Conservation (phyloP, 2,888 invertebrate species). For the Tricholauxania praeusta region DNA sequence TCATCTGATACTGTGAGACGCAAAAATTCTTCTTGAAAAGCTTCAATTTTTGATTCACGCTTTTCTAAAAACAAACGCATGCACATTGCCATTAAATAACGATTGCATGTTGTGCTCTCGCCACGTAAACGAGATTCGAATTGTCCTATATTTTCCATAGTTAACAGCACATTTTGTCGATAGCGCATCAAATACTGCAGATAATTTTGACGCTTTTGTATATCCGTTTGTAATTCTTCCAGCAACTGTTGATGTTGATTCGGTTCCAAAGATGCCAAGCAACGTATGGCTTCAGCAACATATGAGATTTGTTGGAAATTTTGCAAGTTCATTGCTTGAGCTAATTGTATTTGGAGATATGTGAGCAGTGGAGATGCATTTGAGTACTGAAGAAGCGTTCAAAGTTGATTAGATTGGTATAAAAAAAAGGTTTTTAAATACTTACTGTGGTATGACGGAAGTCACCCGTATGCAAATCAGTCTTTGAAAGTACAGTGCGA, state of each 20-base stretch:
- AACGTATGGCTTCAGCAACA: slow-evolving; percentile 85
- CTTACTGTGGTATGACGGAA: slow-evolving; percentile 72
- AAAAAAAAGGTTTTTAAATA: slow-evolving; percentile 13
- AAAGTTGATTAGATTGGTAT: not conserved
- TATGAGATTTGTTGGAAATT: slow-evolving; percentile 83
- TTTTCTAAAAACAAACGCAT: slow-evolving; percentile 85
- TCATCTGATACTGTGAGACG: slow-evolving; percentile 87
- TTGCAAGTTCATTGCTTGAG: slow-evolving; percentile 84
- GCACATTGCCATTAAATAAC: slow-evolving; percentile 81
- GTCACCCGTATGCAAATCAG: slow-evolving; percentile 81
- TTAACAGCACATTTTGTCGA: slow-evolving; percentile 82
- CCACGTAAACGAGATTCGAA: slow-evolving; percentile 73
- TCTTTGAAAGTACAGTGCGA: slow-evolving; percentile 89
- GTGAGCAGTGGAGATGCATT: slow-evolving; percentile 72
- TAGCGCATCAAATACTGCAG: slow-evolving; percentile 85
- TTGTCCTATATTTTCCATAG: slow-evolving; percentile 79
- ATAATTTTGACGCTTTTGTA: slow-evolving; percentile 82
- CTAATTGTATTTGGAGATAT: slow-evolving; percentile 80
- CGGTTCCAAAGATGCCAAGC: slow-evolving; percentile 79
- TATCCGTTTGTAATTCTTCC: slow-evolving; percentile 80
- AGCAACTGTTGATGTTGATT: slow-evolving; percentile 80
- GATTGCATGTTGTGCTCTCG: slow-evolving; percentile 79
- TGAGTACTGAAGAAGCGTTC: slow-evolving; percentile 51
- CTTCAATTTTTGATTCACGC: slow-evolving; percentile 77
- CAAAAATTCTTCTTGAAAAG: slow-evolving; percentile 85